Base-by-base conservation (phyloP, 1,140 invertebrate genomes). In the Choristoneura fumiferana region DNA sequence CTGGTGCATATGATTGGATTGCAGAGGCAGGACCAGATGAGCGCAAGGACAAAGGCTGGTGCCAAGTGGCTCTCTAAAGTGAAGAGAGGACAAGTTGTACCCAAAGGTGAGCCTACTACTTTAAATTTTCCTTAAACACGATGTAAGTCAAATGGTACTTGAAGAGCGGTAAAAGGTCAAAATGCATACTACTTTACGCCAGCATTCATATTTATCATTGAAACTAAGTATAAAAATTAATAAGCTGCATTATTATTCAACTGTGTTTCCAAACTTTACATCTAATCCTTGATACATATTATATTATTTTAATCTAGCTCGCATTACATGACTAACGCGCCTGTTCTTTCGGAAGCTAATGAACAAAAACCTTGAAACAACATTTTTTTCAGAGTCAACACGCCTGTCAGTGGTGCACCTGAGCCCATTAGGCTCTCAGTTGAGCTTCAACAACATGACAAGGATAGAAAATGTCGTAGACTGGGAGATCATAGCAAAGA, bases 391-490 rank as follows among this genome's bases (percentile, higher is more conserved):
- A 93, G 95, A 96, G 79, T 95, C 95, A 33, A 92, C 94, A 15
- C 92, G 94, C 1, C 81, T 96, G 10, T 95, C 94, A 3, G 93
- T 95, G 22, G 94, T 93, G 13, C 95, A 95, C 69, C 82, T 95
- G 58, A 96, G 94, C 78, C 94, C 94, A 0, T 79, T 96, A n/a
- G 95, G 95, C 18, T 96, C 95, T 1, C 95, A 96, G 72, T 76
- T 95, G 45, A 96, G 95, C 66, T 95, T 96, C 76, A 92, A 92
- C 67, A 92, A 93, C 71, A 87, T 91, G 39, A 94, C 92, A 10
- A 91, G 94, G 61, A 96, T 98, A 58, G 96, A 98, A 80, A 97
- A 96, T 70, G 96, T 98, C 0, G 94, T 96, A 3, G 96, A 98
- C 79, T 98, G 97, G 97, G 94, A 96, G 66, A 90, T 93, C 0